A percentile compares a stretch with the other conserved stretches of the same genome.
These are phyloP conservation scores for Reinhardtius hippoglossoides DNA, from an alignment of 2,113 vertebrate species.

Conservation along the genomic window DNA sequence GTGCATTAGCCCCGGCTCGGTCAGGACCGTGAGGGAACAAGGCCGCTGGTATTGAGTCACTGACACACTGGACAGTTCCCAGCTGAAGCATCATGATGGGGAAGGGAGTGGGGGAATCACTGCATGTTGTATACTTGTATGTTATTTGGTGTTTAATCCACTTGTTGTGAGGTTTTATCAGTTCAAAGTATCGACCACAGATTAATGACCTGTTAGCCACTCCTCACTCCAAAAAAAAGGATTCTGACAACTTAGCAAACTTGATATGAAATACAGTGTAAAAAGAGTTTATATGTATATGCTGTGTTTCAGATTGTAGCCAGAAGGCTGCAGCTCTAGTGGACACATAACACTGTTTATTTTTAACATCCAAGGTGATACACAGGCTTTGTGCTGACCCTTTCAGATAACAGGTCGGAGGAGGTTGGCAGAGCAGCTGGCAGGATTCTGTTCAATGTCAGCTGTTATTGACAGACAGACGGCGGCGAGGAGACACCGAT, in stretches of 20 bases:
- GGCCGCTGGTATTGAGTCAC: slow-evolving; percentile 73
- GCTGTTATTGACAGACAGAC: slow-evolving; percentile 33
- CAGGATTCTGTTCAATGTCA: slow-evolving; percentile 25
- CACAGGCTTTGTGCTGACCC: slow-evolving; percentile 28
- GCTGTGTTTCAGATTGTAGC: slow-evolving; percentile 15
- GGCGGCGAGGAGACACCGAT: not conserved
- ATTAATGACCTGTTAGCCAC: too few species aligned
- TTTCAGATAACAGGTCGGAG: slow-evolving; percentile 22
- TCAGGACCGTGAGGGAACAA: slow-evolving; percentile 70
- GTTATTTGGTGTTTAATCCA: not conserved
- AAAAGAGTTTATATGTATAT: not conserved
- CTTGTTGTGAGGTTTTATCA: not conserved
- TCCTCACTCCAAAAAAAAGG: not conserved
- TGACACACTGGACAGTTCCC: slow-evolving; percentile 69
- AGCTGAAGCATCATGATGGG: slow-evolving; percentile 40
- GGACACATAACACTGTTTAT: slow-evolving; percentile 29
- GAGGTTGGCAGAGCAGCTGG: slow-evolving; percentile 33
- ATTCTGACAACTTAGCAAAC: not conserved
- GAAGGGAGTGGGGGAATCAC: slow-evolving; percentile 14
- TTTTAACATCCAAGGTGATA: slow-evolving; percentile 43
- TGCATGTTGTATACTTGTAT: slow-evolving; percentile 22
- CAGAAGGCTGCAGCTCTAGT: slow-evolving; percentile 13
- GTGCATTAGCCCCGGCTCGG: slow-evolving; percentile 66
- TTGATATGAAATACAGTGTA: not conserved
- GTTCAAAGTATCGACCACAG: too few species aligned